A percentile compares a stretch with the other conserved stretches of the same genome.
These are phyloP conservation scores for Doris montereyensis DNA, from an alignment of 2,888 invertebrate genomes.

Conservation along the genomic window DNA sequence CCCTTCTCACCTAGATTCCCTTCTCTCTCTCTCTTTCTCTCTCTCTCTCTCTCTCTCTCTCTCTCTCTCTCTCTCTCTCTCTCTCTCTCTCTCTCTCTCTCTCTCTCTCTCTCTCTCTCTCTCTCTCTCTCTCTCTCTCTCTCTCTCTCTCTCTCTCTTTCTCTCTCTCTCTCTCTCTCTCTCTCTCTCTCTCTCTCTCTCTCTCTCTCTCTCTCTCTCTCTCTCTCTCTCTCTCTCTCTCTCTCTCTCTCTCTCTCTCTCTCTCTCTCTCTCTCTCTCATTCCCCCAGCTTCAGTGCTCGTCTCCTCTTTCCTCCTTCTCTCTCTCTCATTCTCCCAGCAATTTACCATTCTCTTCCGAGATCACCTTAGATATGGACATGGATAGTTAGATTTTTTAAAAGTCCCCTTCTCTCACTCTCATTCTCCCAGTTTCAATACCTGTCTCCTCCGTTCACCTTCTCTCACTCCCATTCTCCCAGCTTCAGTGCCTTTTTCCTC, in stretches of 20 bases:
- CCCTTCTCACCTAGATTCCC: too few relatives aligned
- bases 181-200: conserved; percentile 7
- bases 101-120: conserved; percentile 4
- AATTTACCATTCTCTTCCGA: too few relatives aligned
- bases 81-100: neutral
- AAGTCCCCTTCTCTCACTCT: too few relatives aligned
- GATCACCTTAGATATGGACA: too few relatives aligned
- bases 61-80: neutral
- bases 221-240: neutral
- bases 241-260: neutral
- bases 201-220: conserved; percentile 16
- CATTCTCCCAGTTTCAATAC: too few relatives aligned
- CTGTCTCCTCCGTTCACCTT: too few relatives aligned
- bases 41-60: neutral
- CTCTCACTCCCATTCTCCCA: too few relatives aligned
- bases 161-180: conserved; percentile 25
- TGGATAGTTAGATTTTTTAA: too few relatives aligned
- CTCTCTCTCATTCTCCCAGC: too few relatives aligned
- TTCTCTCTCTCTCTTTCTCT: neutral
- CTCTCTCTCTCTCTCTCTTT: conserved; percentile 23
- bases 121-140: conserved; percentile 17
- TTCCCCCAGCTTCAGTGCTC: too few relatives aligned
- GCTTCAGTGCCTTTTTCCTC: too few relatives aligned
- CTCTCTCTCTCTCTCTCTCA: conserved; percentile 2
- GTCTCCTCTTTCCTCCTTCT: too few relatives aligned